A percentile compares a stretch with the other conserved stretches of the same genome.
These are phyloP conservation scores for Hirtodrosophila cameraria DNA, from an alignment of 2,888 invertebrate species.

Conservation along the genomic window DNA sequence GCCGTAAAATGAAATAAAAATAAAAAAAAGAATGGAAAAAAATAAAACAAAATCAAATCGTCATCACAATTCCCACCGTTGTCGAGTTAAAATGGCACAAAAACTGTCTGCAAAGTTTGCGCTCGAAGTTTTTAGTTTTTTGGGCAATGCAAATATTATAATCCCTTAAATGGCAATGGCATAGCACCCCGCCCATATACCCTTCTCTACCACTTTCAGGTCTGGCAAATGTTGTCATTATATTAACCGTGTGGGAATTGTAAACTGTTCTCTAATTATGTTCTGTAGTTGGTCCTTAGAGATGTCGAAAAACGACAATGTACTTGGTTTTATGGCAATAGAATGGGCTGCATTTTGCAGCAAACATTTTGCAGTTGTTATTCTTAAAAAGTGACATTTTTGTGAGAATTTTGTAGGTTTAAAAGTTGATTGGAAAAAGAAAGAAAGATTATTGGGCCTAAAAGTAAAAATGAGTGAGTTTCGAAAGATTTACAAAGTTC, in stretches of 20 bases:
- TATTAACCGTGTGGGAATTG: conserved; percentile 17
- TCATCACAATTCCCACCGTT: conserved; percentile 34
- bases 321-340: not conserved
- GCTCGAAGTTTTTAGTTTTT: conserved; percentile 57
- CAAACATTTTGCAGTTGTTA: not conserved
- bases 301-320: not conserved
- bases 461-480: too few relatives aligned
- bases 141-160: conserved; percentile 66
- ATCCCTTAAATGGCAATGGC: conserved; percentile 70
- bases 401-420: too few relatives aligned
- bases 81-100: conserved; percentile 57
- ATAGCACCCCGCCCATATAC: conserved; percentile 18
- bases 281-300: conserved; percentile 1
- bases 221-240: conserved; percentile 25
- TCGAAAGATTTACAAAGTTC: too few relatives aligned
- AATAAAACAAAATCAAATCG: conserved; percentile 50
- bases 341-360: not conserved
- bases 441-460: too few relatives aligned
- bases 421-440: too few relatives aligned
- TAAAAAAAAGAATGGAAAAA: not conserved
- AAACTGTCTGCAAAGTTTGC: conserved; percentile 76
- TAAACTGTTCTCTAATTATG: conserved; percentile 34
- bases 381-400: not conserved
- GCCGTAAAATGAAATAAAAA: conserved; percentile 64
- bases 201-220: conserved; percentile 22